phyloP scores from a whole-genome alignment of 2,888 invertebrate species.

The Caenorhabditis imperialis region DNA sequence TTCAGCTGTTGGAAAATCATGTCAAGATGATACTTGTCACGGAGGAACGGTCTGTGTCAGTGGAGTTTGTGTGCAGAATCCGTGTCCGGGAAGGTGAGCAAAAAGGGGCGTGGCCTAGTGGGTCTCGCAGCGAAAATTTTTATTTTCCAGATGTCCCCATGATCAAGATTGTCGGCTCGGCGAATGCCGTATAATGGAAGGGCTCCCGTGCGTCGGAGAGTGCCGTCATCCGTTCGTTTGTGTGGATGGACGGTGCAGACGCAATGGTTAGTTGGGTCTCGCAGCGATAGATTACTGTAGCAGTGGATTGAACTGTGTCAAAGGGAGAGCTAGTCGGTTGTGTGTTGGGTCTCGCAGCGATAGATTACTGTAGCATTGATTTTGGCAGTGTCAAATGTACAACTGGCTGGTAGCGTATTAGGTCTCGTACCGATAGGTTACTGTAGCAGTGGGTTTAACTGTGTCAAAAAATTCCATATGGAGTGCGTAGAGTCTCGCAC shows the following conservation, averaged over 20 bases:
- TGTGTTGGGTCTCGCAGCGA: no score
- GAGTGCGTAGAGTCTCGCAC: no score
- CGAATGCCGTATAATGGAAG: constrained; percentile 70
- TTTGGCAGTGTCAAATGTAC: no score
- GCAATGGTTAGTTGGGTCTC: constrained; percentile 73
- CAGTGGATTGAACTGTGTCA: no score
- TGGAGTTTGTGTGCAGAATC: constrained; percentile 62
- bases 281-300: no score
- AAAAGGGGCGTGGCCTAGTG: neutral
- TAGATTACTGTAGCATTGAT: no score
- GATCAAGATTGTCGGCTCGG: constrained; percentile 73
- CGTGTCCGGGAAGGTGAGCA: constrained; percentile 60
- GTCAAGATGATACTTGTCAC: constrained; percentile 60
- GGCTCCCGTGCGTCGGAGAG: constrained; percentile 62
- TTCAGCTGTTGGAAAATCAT: constrained; percentile 57
- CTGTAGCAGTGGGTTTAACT: no score
- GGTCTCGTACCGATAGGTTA: no score
- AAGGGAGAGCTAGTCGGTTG: no score
- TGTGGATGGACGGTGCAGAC: constrained; percentile 69
- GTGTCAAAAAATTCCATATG: no score
- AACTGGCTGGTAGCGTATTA: no score
- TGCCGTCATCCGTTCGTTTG: constrained; percentile 70
- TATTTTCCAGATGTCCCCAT: constrained; percentile 59
- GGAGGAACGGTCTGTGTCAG: constrained; percentile 60
- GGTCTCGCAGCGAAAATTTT: neutral